phyloP scores from a whole-genome alignment of 1,140 invertebrate genomes.

The Liolophura sinensis region DNA sequence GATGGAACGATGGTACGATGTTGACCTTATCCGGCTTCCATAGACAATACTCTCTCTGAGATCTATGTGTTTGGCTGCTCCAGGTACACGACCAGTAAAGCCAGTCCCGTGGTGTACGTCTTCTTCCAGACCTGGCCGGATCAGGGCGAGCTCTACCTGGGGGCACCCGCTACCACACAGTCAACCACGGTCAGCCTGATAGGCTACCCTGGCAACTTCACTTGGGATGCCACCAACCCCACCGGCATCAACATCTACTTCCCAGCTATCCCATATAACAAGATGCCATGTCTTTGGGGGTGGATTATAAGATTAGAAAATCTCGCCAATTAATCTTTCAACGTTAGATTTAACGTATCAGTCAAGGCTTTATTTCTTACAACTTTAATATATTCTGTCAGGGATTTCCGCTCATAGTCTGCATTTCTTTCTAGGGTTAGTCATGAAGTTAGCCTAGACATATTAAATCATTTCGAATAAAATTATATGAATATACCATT shows the following conservation, averaged over 20 bases:
- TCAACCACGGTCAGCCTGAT: constrained; percentile 35
- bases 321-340: not conserved
- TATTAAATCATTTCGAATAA: no score
- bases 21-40: no score
- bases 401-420: no score
- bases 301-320: constrained; percentile 40
- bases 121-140: constrained; percentile 35
- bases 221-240: constrained; percentile 13
- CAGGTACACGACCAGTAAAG: constrained; percentile 34
- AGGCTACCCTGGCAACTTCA: constrained; percentile 28
- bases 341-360: no score
- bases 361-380: no score
- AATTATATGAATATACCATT: no score
- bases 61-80: no score
- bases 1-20: no score
- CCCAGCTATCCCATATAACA: constrained; percentile 27
- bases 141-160: constrained; percentile 25
- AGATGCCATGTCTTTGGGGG: constrained; percentile 40
- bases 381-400: not conserved
- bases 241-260: constrained; percentile 32
- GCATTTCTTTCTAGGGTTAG: no score
- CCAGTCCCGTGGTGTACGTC: constrained; percentile 58
- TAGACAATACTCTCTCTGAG: no score
- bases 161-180: constrained; percentile 23
- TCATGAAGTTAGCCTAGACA: no score